Evolutionary conservation across 37 sponge, comb jelly and placozoan genomes (phyloP).

Genomic region (Chondrilla cf. caribensis): DNA sequence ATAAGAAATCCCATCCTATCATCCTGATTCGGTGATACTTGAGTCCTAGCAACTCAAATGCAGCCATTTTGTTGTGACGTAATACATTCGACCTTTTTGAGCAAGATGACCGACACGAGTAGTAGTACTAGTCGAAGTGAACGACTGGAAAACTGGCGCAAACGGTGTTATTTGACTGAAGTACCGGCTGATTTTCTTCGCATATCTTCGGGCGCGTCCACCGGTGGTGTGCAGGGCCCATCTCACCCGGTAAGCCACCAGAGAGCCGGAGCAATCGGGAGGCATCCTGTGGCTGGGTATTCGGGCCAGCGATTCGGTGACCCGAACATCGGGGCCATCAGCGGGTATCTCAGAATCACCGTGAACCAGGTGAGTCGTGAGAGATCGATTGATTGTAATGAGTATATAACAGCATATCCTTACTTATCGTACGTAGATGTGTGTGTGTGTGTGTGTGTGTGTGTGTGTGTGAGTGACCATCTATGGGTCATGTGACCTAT

Average conservation of each 20-base stretch:
- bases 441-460: too few species aligned
- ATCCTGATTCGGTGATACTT: too few species aligned
- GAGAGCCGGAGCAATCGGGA: neutral
- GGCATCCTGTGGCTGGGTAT: too few species aligned
- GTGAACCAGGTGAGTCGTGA: constrained; percentile 32
- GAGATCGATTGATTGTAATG: too few species aligned
- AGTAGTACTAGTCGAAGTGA: neutral
- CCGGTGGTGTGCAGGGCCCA: constrained; percentile 11
- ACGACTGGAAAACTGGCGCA: constrained; percentile 29
- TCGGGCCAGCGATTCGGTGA: too few species aligned
- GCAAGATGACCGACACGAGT: neutral
- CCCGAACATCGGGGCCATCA: neutral
- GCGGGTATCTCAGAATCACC: constrained; percentile 20
- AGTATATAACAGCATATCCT: neutral
- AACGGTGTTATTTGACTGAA: constrained; percentile 64
- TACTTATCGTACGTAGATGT: too few species aligned
- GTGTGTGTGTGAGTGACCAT: neutral
- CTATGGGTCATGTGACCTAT: too few species aligned
- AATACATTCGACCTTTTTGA: too few species aligned
- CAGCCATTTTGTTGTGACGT: too few species aligned
- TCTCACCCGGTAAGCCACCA: constrained; percentile 24
- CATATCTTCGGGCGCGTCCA: constrained; percentile 12
- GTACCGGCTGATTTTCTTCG: constrained; percentile 84
- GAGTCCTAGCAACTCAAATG: too few species aligned
- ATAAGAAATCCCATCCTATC: too few species aligned